Conservation (phyloP, 2,797 vertebrate genomes). For the Mareca strepera region DNA sequence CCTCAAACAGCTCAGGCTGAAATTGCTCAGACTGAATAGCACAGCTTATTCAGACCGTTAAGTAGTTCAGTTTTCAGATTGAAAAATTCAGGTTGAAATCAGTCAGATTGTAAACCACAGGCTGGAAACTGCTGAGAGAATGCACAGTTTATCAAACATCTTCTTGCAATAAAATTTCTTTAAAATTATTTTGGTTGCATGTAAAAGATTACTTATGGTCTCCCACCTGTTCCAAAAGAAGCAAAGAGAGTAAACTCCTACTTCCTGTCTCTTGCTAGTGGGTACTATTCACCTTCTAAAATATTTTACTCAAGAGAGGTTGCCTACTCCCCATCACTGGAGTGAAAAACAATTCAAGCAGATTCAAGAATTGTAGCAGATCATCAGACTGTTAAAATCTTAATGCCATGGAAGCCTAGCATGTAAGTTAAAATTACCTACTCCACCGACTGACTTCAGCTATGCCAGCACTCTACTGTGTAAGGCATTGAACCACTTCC, state of each 20-base stretch:
- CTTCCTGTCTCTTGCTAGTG: background rate
- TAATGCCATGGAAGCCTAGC: background rate
- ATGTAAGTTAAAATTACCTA: constrained; percentile 19
- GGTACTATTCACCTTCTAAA: background rate
- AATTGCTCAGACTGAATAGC: background rate
- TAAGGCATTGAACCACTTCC: constrained; percentile 10
- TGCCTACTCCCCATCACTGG: background rate
- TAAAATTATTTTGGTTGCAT: background rate
- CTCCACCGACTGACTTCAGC: background rate
- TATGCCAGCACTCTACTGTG: background rate
- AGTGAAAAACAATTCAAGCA: background rate
- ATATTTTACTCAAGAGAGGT: background rate
- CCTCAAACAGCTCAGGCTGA: background rate
- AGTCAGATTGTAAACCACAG: background rate
- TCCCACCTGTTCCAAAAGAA: background rate
- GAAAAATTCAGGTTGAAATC: background rate
- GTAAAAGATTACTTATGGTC: background rate
- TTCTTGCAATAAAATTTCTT: background rate
- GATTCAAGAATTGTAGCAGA: background rate
- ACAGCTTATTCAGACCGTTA: background rate
- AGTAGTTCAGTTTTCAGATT: background rate
- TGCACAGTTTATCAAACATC: background rate
- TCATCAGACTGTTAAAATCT: constrained; percentile 28
- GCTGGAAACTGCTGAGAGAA: background rate
- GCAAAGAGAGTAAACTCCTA: background rate